Evolutionary conservation across 2,888 invertebrate species (phyloP).

Genomic region (Lithosia quadra): DNA sequence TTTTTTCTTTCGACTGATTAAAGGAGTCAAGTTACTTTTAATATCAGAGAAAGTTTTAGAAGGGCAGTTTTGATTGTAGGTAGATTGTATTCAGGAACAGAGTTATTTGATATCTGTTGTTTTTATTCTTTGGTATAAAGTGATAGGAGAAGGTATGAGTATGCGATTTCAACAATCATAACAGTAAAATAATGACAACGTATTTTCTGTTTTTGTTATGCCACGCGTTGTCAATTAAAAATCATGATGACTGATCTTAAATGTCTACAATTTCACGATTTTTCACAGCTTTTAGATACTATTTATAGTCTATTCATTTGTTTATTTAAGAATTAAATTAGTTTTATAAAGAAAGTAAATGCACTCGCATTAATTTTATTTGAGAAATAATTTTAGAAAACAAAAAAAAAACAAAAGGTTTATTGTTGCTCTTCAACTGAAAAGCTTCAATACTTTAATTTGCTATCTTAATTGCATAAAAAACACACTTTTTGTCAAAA

Average conservation of each 20-base stretch:
- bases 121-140: background rate
- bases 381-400: no score
- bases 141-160: background rate
- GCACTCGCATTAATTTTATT: no score
- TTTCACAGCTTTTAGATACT: no score
- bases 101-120: constrained; percentile 22
- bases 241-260: background rate
- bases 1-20: constrained; percentile 53
- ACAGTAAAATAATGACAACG: background rate
- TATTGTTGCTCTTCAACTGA: background rate
- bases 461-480: background rate
- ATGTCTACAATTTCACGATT: background rate
- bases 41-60: constrained; percentile 17
- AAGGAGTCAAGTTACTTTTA: constrained; percentile 39
- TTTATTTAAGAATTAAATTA: no score
- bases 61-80: constrained; percentile 8
- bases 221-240: background rate
- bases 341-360: no score
- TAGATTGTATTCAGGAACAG: constrained; percentile 6
- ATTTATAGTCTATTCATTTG: no score
- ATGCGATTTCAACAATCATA: background rate
- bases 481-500: background rate
- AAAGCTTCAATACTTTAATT: background rate
- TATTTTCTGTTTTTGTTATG: no score
- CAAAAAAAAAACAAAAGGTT: background rate